Base-by-base conservation (phyloP, 1,140 invertebrate species). In the Oscheius sp. region DNA sequence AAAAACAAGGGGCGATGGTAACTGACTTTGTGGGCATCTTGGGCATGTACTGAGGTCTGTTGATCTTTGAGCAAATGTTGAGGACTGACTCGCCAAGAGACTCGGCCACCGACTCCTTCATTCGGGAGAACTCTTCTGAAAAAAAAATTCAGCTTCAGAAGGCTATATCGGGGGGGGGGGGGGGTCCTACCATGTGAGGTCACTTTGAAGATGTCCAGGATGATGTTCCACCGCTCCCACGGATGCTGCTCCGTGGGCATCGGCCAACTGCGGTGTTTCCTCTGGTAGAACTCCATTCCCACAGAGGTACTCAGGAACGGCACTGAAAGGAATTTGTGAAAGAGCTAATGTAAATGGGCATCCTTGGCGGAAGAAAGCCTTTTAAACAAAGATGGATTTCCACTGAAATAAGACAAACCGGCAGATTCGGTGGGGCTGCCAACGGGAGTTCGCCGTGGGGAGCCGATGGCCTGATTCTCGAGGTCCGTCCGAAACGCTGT, bases 131-230 rank as follows among this genome's bases (percentile, higher is more conserved):
- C 23, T 71, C 69, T 20, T 71, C 61, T 26, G 29, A 32, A 32
- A 45, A 45, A 45, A 45, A 45, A 45, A 15, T 23, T 45, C 23
- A 45, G 42, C 23, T 45, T 45, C 23, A 15, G 42, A 23, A 45
- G 42, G 23, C 18, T 45, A 45, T 18, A 23, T 45, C 18, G n/a
- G n/a, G n/a, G n/a, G n/a, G n/a, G n/a, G n/a, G 23, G 23, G 23
- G 15, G 18, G 42, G 18, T 45, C 42, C 42, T 45, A 45, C 42
- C 66, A 20, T 55, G 52, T 2, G 69, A 63, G 20, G 58, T 49
- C 29, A 71, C 69, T n/a, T 38, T 34, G 69, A 71, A 71, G 10
- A 71, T 58, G 34, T 71, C 69, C n/a, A 71, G 20, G 23, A 71
- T 58, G 31, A 71, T 15, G 10, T 64, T 71, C 69, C 69, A 71